Conservation (phyloP, 2,797 vertebrate species). For the Eulemur albifrons region DNA sequence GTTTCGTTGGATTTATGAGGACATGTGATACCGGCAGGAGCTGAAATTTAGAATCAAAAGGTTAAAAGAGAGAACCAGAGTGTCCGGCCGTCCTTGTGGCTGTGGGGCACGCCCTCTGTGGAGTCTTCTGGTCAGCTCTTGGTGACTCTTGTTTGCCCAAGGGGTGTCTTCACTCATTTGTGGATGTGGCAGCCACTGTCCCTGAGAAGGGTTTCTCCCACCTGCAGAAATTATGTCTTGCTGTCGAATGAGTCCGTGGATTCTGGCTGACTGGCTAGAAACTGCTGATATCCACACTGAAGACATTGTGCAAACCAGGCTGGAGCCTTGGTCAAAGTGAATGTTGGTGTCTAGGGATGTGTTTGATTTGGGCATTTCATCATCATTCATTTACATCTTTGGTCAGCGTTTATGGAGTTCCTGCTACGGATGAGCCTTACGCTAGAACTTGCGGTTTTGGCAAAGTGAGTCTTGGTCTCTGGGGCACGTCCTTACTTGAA, state of each 20-base stretch:
- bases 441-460: fast-evolving
- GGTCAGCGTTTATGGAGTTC: fast-evolving
- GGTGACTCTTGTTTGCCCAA: neutral
- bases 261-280: neutral
- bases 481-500: neutral
- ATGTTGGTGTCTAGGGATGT: fast-evolving
- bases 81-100: neutral
- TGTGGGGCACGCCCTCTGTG: fast-evolving
- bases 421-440: neutral
- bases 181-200: neutral
- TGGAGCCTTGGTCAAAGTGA: neutral
- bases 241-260: neutral
- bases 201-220: neutral
- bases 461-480: neutral
- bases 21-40: fast-evolving
- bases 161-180: neutral
- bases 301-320: neutral
- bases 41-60: neutral
- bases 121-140: neutral
- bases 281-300: neutral
- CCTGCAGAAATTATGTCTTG: neutral
- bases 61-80: fast-evolving
- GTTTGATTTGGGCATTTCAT: neutral
- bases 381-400: fast-evolving
- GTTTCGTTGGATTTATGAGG: neutral